Evolutionary conservation across 2,888 invertebrate species (phyloP), one percentile per base, ranked within the genome.

Genomic region (Gibbula magus): DNA sequence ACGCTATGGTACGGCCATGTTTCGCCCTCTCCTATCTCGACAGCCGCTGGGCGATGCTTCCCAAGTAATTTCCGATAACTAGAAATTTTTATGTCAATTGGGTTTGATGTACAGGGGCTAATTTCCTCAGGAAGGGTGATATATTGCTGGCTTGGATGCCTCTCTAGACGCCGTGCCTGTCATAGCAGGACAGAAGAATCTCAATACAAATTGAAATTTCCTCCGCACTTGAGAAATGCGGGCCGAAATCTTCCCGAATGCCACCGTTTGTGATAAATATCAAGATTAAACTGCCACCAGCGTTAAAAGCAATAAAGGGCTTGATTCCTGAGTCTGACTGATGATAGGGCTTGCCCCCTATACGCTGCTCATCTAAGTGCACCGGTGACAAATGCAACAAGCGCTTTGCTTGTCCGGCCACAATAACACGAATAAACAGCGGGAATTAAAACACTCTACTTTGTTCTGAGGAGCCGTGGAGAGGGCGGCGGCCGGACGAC

Each of bases 61-160:
- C 70, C 70, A 70, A 70, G 70, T 39, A 70, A 70, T 70, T 70
- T 70, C 70, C 70, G 70, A 70, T 39, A 70, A 70, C 70, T 70
- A 70, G 70, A 70, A 70, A 70, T 70, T 70, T 70, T 70, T 70
- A 70, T 70, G 70, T 70, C 70, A 70, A 70, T 70, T 70, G 70
- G 70, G 70, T 70, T 70, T 70, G 70, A 70, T 32, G 70, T 39
- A 70, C 70, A 70, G 70, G 35, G 70, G 70, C 70, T 70, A 70
- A 70, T 70, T 70, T 70, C 70, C 70, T 70, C 70, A 35, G 39
- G 70, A 32, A 20, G 25, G 70, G 35, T 70, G 70, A 70, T 70
- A 70, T 35, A 70, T 70, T 70, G 70, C 32, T 70, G 32, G 29
- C 70, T 35, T 13, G 70, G 70, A 70, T 32, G 39, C 20, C 70